Evolutionary conservation across 2,888 invertebrate genomes (phyloP).

Genomic region (Clitarchus hookeri): DNA sequence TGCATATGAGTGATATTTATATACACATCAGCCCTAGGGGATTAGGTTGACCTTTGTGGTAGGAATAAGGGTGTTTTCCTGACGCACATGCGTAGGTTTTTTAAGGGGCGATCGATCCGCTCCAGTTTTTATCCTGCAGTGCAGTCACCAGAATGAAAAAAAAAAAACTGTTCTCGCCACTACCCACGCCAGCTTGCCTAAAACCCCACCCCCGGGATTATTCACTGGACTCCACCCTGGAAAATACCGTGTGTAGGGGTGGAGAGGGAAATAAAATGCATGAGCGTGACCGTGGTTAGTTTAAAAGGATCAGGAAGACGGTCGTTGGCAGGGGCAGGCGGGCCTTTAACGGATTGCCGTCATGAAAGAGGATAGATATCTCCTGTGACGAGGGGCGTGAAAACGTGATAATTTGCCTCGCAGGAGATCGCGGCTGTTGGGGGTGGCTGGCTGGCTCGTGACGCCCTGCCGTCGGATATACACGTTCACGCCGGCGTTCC

Average conservation of each 20-base stretch:
- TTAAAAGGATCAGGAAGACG: conserved; percentile 5
- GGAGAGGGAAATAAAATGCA: neutral
- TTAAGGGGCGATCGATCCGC: too few relatives aligned
- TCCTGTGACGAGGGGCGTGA: neutral
- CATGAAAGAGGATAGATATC: neutral
- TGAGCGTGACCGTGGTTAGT: neutral
- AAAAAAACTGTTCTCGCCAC: neutral
- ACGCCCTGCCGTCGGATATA: too few relatives aligned
- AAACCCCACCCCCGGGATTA: neutral
- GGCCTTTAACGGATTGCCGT: conserved; percentile 4
- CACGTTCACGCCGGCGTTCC: too few relatives aligned
- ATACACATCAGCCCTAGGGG: too few relatives aligned
- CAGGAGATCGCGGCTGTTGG: neutral
- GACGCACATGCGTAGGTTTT: too few relatives aligned
- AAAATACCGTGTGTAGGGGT: neutral
- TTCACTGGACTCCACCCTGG: neutral
- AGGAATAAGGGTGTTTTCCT: too few relatives aligned
- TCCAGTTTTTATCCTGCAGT: too few relatives aligned
- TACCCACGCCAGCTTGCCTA: neutral
- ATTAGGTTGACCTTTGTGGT: too few relatives aligned
- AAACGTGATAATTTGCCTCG: neutral
- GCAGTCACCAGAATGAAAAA: too few relatives aligned
- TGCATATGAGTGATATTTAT: too few relatives aligned
- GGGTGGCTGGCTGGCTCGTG: too few relatives aligned
- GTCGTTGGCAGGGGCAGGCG: neutral